These are phyloP conservation scores for Oryctes rhinoceros DNA, from an alignment of 1,140 invertebrate genomes.

Conservation along the genomic window DNA sequence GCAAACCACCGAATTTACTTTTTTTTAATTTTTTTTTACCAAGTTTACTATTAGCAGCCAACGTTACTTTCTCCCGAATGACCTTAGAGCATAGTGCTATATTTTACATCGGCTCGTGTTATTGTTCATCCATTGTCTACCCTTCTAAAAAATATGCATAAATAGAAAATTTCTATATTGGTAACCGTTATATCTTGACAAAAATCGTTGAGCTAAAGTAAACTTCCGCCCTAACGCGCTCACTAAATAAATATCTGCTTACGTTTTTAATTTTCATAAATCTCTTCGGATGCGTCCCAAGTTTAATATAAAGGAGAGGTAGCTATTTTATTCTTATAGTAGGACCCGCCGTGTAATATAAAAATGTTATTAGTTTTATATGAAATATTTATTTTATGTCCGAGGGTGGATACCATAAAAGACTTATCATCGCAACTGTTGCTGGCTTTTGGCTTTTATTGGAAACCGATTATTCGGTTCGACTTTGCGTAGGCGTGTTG, in stretches of 20 bases:
- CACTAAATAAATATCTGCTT: constrained; percentile 22
- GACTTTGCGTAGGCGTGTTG: too few relatives aligned
- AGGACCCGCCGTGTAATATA: constrained; percentile 15
- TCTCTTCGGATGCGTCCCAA: constrained; percentile 14
- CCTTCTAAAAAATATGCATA: not conserved
- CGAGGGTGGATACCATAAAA: not conserved
- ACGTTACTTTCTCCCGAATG: too few relatives aligned
- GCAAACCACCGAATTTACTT: too few relatives aligned
- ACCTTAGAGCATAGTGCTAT: too few relatives aligned
- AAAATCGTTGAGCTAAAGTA: not conserved
- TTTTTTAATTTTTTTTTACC: too few relatives aligned
- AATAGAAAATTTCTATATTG: not conserved
- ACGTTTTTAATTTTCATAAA: constrained; percentile 34
- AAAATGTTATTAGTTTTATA: constrained; percentile 31
- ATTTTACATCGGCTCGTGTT: too few relatives aligned
- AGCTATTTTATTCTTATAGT: constrained; percentile 32
- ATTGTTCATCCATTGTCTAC: not conserved
- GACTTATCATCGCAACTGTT: constrained; percentile 33
- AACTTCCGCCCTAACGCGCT: not conserved
- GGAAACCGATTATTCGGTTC: not conserved
- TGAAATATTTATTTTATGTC: constrained; percentile 35
- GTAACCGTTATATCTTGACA: not conserved
- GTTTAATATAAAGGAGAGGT: constrained; percentile 25
- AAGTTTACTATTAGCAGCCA: too few relatives aligned
- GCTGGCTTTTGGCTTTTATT: constrained; percentile 30